Conservation (phyloP, 2,888 invertebrate genomes). For the Ophion costatus region DNA sequence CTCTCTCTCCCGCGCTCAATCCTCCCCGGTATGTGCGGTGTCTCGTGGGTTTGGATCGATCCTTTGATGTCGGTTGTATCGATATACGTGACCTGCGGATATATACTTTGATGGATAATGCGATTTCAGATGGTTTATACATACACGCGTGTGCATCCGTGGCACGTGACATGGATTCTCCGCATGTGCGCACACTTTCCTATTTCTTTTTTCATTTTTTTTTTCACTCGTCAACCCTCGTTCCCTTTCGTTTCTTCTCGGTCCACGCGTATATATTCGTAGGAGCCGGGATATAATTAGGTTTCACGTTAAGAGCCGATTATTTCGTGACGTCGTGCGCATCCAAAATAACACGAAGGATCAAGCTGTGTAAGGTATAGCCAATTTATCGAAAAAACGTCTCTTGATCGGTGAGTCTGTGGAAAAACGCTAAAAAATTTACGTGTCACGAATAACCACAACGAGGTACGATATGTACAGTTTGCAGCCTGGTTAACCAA, state of each 20-base stretch:
- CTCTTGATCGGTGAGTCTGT: neutral
- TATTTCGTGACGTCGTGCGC: neutral
- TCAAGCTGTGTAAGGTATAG: neutral
- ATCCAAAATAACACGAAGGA: neutral
- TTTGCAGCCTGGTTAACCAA: conserved; percentile 9
- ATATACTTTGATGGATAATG: conserved; percentile 60
- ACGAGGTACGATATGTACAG: neutral
- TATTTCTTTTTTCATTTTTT: conserved; percentile 11
- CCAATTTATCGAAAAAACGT: neutral
- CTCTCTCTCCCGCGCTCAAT: conserved; percentile 13
- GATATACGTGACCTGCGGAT: conserved; percentile 40
- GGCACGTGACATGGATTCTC: conserved; percentile 61
- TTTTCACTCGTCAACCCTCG: neutral
- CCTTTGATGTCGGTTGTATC: conserved; percentile 58
- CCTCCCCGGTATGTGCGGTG: conserved; percentile 8
- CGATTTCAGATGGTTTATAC: conserved; percentile 65
- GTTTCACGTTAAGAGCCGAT: conserved; percentile 25
- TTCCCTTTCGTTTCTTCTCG: neutral
- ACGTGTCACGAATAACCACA: neutral
- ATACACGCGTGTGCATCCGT: conserved; percentile 58
- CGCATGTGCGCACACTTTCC: conserved; percentile 53
- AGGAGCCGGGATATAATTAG: conserved; percentile 3
- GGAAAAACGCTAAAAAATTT: neutral
- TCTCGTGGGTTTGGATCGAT: conserved; percentile 49
- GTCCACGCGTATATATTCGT: conserved; percentile 2